phyloP scores from a whole-genome alignment of 1,140 invertebrate species.

The Colletes latitarsis region DNA sequence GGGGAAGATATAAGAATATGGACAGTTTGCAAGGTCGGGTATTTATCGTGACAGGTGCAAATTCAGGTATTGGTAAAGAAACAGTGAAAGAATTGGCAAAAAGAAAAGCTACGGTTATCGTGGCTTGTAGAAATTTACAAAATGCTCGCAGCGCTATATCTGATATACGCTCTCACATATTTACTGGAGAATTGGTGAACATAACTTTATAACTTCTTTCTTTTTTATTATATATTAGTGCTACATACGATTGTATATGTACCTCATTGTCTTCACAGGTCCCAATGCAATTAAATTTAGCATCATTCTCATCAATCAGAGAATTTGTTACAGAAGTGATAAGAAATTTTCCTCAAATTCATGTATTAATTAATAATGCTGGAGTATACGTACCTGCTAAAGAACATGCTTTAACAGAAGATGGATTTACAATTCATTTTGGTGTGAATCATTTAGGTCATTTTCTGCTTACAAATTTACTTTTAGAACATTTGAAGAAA shows the following conservation, averaged over 20 bases:
- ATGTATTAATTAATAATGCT: constrained; percentile 91
- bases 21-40: constrained; percentile 82
- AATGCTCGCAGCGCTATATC: constrained; percentile 83
- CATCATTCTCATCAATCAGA: constrained; percentile 86
- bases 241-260: background rate
- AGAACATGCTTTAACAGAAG: constrained; percentile 83
- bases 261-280: constrained; percentile 78
- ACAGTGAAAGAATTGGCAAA: constrained; percentile 85
- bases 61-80: constrained; percentile 90
- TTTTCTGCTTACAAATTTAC: constrained; percentile 91
- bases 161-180: constrained; percentile 83
- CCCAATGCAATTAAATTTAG: constrained; percentile 87
- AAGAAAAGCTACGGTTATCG: constrained; percentile 86
- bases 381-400: constrained; percentile 84
- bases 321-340: constrained; percentile 86
- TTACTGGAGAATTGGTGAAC: constrained; percentile 84
- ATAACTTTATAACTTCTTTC: background rate
- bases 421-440: constrained; percentile 93
- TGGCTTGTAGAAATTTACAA: constrained; percentile 87
- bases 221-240: background rate
- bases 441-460: constrained; percentile 91
- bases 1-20: constrained; percentile 79
- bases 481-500: constrained; percentile 86
- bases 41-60: constrained; percentile 90
- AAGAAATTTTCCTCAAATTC: constrained; percentile 83